phyloP scores from a whole-genome alignment of 35 echinoderm and acorn worm species.

The Apostichopus parvimensis region DNA sequence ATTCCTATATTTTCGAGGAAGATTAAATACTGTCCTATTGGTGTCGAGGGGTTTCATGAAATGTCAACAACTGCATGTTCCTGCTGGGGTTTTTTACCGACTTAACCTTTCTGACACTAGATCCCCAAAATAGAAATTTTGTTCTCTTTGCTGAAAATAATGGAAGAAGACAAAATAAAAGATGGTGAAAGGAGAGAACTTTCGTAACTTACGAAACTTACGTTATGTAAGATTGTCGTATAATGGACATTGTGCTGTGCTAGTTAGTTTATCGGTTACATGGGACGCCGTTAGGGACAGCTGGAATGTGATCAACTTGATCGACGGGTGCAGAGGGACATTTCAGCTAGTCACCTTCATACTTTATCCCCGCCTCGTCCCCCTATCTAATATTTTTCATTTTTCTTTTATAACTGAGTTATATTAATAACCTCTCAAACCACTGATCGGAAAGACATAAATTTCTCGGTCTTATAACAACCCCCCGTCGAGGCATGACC shows the following conservation, averaged over 20 bases:
- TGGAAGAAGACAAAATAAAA: too few species aligned
- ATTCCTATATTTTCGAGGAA: background rate
- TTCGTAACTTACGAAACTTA: too few species aligned
- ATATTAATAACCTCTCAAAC: background rate
- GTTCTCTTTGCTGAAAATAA: too few species aligned
- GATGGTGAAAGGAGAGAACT: too few species aligned
- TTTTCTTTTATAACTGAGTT: background rate
- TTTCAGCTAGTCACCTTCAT: constrained; percentile 10
- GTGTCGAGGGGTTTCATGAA: background rate
- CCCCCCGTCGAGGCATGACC: constrained; percentile 21
- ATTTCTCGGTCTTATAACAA: constrained; percentile 24
- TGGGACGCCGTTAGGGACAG: constrained; percentile 35
- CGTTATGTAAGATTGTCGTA: too few species aligned
- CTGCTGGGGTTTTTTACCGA: background rate
- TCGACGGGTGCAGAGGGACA: constrained; percentile 27
- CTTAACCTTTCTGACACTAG: constrained; percentile 4
- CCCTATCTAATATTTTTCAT: background rate
- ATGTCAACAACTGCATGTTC: background rate
- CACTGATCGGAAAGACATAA: constrained; percentile 7
- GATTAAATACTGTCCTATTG: background rate
- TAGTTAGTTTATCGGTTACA: background rate
- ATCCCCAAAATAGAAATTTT: background rate
- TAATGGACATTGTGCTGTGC: too few species aligned
- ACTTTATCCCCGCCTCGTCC: background rate
- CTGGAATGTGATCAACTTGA: constrained; percentile 45